Conservation (phyloP, 2,113 vertebrate species). For the Otus sunia region DNA sequence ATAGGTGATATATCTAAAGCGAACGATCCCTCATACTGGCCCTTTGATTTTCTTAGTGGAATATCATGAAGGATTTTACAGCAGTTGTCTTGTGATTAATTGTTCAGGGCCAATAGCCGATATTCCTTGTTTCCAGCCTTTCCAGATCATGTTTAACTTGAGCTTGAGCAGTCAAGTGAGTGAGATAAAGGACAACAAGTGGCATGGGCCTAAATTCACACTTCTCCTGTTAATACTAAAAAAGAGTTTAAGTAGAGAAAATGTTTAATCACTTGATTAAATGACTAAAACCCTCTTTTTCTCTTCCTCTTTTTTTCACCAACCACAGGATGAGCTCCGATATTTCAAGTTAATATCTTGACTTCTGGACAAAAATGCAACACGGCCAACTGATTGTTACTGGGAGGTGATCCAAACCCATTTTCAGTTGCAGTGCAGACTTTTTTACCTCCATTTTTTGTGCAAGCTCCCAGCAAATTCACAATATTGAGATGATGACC, state of each 20-base stretch:
- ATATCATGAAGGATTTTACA: background rate
- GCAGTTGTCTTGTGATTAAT: background rate
- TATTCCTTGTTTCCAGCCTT: background rate
- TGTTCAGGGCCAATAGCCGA: background rate
- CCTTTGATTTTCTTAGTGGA: background rate
- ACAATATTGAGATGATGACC: constrained; percentile 95
- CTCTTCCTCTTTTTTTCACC: background rate
- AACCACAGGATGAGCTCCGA: background rate
- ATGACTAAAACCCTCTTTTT: background rate
- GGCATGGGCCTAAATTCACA: background rate
- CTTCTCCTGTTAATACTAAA: background rate
- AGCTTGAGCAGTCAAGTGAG: background rate
- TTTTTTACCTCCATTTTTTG: constrained; percentile 85
- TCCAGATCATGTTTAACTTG: background rate
- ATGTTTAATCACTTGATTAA: background rate
- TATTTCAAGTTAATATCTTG: background rate
- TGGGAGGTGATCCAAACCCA: background rate
- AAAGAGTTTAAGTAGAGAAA: background rate
- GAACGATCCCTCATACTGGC: background rate
- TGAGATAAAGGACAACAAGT: background rate
- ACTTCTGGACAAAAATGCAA: background rate
- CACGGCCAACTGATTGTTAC: background rate
- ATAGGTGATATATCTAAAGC: background rate
- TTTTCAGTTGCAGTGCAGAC: background rate
- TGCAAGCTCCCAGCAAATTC: constrained; percentile 93